phyloP scores from a whole-genome alignment of 2,113 vertebrate species.

The Labeo rohita region DNA sequence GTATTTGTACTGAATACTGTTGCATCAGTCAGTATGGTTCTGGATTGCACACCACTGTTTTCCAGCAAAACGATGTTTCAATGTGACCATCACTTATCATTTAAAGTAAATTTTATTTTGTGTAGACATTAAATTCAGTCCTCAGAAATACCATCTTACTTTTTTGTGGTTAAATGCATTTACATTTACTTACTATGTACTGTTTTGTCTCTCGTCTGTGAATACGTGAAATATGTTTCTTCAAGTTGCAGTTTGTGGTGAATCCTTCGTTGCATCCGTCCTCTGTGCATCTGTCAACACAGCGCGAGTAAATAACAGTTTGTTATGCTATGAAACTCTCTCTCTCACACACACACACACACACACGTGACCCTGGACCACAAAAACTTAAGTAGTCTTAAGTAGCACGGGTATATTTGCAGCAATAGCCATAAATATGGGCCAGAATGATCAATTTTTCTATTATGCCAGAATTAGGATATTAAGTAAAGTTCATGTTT shows the following conservation, averaged over 20 bases:
- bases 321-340: not conserved
- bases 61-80: not conserved
- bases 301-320: not conserved
- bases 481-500: no score
- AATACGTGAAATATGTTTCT: conserved; percentile 79
- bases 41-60: not conserved
- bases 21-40: not conserved
- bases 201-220: conserved; percentile 76
- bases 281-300: conserved; percentile 76
- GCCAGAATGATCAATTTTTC: no score
- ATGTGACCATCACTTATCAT: not conserved
- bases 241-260: conserved; percentile 83
- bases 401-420: no score
- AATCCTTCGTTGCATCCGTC: conserved; percentile 83
- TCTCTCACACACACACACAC: no score
- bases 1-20: no score
- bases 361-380: no score
- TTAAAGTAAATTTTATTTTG: not conserved
- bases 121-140: not conserved
- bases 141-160: not conserved
- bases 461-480: no score
- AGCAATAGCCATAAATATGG: no score
- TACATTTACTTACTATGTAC: conserved; percentile 76
- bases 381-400: no score
- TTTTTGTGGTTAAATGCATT: not conserved